Evolutionary conservation across 2,113 vertebrate species (phyloP), one percentile per base, ranked within the genome.

Genomic region (Perccottus glenii): DNA sequence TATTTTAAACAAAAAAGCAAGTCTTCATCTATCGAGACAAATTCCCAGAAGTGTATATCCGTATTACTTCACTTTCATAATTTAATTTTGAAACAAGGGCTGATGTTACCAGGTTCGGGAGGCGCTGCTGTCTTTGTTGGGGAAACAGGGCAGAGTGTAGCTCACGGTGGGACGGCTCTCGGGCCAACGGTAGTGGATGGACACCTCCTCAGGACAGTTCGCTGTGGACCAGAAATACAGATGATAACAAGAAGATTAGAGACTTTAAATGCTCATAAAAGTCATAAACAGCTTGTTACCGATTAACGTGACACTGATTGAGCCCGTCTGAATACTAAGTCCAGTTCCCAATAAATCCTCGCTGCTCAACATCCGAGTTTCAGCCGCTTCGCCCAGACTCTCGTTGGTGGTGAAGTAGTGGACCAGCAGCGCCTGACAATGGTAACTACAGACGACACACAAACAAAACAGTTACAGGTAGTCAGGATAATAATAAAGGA

Each of bases 51-150:
- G 19, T 27, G 19, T 27, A 27, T 27, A 27, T 40, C 4, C 4
- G 38, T 40, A 3, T 40, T 50, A 9, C 27, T 9, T 10, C 4
- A 10, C n/a, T 11, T 50, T 50, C 16, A 5, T 16, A 10, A 10
- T 10, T 50, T 10, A 10, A 19, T 10, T 1, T 9, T 27, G 19
- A 27, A 11, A 43, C 43, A 32, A 53, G 19, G 27, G 55, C 11
- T 45, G 7, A 40, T 52, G 86, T 89, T 88, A 99, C 97, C 98
- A 99, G 51, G 77, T 95, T 78, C 96, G 92, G 56, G 91, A 92
- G 14, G 93, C 90, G 49, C 56, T 93, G 69, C 91, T 91, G 27
- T 92, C 91, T 46, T 91, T 92, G 77, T 94, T 96, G 42, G 90
- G 92, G 6, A 91, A 90, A 81, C 97, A 99, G 1, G 85, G 82